Base-by-base conservation (phyloP, 92 coral and sea anemone species). In the Pocillopora meandrina region DNA sequence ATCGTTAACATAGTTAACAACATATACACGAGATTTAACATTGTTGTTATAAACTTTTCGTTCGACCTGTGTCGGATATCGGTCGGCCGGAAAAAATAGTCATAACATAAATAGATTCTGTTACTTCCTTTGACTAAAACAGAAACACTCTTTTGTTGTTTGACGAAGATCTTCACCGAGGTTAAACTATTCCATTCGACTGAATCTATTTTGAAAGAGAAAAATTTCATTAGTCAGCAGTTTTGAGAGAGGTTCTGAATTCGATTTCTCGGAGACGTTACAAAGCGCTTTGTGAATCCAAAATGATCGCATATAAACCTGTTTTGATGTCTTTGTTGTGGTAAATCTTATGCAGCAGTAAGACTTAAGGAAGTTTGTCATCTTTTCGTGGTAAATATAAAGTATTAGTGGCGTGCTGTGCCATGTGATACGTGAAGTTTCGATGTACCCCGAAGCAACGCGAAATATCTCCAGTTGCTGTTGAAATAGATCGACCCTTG, bases 191-290 rank as follows among this genome's bases (percentile, higher is more conserved):
- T 12, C 31, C 26, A 67, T 33, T 56, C 67, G 34, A 33, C n/a
- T 23, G 62, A 42, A 36, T 42, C 57, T 21, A 17, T 73, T 60
- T 72, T 72, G 71, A 21, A 12, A 14, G 35, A 61, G 52, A 83
- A 63, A 61, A 59, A 83, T 83, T 52, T 62, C 55, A 56, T 74
- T 49, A 57, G 86, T 83, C 86, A 83, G 86, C 86, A 62, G 47
- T 57, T 72, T 73, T 10, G 62, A 61, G 31, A 34, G 34, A 12
- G 49, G 19, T 21, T 33, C 12, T 70, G 1, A 70, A 70, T 6
- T 70, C 56, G 10, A 16, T 36, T 36, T 34, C 11, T 11, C 33
- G 42, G 74, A 70, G 21, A 34, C 56, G 17, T 1, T 1, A 2
- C 18, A 70, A 20, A 15, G 56, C 3, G 5, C 31, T 65, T 1